Evolutionary conservation across 1,140 invertebrate species (phyloP).

Genomic region (Cotesia typhae): DNA sequence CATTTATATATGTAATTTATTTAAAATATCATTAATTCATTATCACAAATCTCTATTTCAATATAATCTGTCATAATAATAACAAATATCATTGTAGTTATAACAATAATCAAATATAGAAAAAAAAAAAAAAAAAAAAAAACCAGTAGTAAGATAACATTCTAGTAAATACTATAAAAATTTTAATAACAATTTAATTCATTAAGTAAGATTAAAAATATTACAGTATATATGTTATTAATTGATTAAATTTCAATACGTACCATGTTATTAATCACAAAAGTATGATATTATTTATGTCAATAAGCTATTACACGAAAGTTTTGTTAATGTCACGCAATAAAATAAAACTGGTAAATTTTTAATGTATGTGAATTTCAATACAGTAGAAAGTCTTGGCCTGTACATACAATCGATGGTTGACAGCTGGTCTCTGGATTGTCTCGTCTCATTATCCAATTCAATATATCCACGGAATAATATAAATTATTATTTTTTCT

Average conservation of each 20-base stretch:
- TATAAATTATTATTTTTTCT: background rate
- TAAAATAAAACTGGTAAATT: constrained; percentile 6
- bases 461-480: constrained; percentile 39
- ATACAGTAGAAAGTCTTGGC: constrained; percentile 33
- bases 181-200: background rate
- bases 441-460: background rate
- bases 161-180: background rate
- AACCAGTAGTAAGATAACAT: background rate
- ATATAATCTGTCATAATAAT: no score
- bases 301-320: no score
- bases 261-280: constrained; percentile 20
- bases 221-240: background rate
- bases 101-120: no score
- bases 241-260: constrained; percentile 6
- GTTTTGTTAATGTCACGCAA: background rate
- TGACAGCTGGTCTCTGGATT: constrained; percentile 52
- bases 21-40: no score
- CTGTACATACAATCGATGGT: constrained; percentile 50
- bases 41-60: no score
- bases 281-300: constrained; percentile 6
- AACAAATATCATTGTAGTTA: no score
- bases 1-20: no score
- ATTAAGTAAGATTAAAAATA: constrained; percentile 13
- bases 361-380: constrained; percentile 30
- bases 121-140: no score